Base-by-base conservation (phyloP, 2,888 invertebrate species). In the Pyrochroa serraticornis region DNA sequence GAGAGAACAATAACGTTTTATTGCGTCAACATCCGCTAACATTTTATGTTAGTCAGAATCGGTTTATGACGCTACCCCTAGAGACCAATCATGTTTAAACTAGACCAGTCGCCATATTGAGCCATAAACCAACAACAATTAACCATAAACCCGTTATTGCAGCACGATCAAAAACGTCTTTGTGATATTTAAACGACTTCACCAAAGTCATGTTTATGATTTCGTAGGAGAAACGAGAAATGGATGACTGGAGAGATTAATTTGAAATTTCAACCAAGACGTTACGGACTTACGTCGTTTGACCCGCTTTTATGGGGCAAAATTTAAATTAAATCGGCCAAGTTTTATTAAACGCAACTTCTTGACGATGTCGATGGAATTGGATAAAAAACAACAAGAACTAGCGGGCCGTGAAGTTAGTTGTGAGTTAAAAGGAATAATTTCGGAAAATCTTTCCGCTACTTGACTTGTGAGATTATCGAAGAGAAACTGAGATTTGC, bases 91-190 rank as follows among this genome's bases (percentile, higher is more conserved):
- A 77, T 74, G 73, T 79, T 78, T 77, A 77, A 78, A 78, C 75
- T 75, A 73, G 77, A 75, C 73, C 74, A 71, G 75, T 73, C 74
- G 77, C 79, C 79, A 79, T 79, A 79, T 79, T 79, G 79, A 75
- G 73, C 66, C 76, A 79, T 79, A 79, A 79, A 79, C 76, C 79
- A 75, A 78, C 77, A 75, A 76, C 79, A 79, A 79, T 79, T 79
- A 78, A 76, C 78, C 68, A 79, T 79, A 79, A 79, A 79, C 74
- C 75, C 75, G 77, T 79, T 79, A 79, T 78, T 71, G 76, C 69
- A 70, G 62, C 62, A 65, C 63, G 63, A 67, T 68, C 63, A 66
- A 67, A 71, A 73, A 69, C 70, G 71, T 71, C 71, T 71, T 73
- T 64, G 62, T 61, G 64, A 60, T 62, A 63, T 63, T 62, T 62